Evolutionary conservation across 2,888 invertebrate genomes (phyloP), one percentile per base, ranked within the genome.

Genomic region (Aphidius colemani): DNA sequence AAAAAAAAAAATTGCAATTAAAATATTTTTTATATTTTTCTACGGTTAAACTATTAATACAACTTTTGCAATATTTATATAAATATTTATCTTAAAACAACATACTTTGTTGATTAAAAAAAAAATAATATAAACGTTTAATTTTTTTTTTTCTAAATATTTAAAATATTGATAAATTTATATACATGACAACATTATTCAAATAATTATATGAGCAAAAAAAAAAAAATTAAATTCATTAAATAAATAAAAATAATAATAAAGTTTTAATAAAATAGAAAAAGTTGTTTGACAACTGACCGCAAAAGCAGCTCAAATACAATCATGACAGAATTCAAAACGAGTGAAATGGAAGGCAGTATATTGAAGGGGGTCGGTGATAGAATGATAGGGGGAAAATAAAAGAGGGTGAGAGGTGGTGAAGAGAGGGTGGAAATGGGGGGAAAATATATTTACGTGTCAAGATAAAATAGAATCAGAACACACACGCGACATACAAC

Each of bases 401-500:
- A 41, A 18, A 11, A 30, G 40, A 44, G 40, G n/a, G 49, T 48
- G 13, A 45, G 13, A 9, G 11, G n/a, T 51, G 11, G 7, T 18
- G 13, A 10, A 46, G 18, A 51, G 30, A 51, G 59, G 60, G 64
- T 46, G 50, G 50, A 51, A 59, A 59, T 59, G 68, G 65, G 63
- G 65, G 64, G 60, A 65, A 66, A 68, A 69, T 68, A 66, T 66
- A 67, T 59, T 64, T 30, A 30, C 30, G 30, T 30, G 30, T 30
- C 30, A 67, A 65, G 67, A 48, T 48, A 48, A 48, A 48, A 13
- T 48, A 48, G 48, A 13, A 48, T 11, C 30, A 30, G 30, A 30
- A 30, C 30, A 30, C 10, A 13, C 48, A 11, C 2, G 46, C 7
- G 48, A 48, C 48, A 48, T 48, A 30, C 30, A 30, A 30, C 30